Evolutionary conservation across 2,888 invertebrate species (phyloP).

Genomic region (Morpho deidamia): DNA sequence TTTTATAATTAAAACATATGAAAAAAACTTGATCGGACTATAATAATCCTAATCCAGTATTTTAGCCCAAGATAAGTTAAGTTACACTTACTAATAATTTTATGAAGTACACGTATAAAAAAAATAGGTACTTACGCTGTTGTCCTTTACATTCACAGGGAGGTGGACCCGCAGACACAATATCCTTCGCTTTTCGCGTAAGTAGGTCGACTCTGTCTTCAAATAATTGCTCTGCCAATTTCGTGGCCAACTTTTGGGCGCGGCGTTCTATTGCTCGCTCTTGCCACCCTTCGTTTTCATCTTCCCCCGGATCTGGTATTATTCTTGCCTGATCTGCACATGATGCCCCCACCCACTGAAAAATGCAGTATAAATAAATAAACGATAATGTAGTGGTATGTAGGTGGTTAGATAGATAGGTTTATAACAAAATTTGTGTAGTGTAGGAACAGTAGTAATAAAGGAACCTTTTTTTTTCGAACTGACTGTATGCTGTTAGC

Average conservation of each 20-base stretch:
- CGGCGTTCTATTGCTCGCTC: constrained; percentile 45
- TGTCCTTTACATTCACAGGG: constrained; percentile 46
- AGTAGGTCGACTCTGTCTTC: constrained; percentile 46
- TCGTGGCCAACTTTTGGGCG: constrained; percentile 48
- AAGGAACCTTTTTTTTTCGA: no score
- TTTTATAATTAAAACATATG: no score
- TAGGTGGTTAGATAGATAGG: no score
- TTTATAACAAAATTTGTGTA: no score
- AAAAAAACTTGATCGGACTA: no score
- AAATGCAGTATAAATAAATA: not conserved
- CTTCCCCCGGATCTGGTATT: constrained; percentile 31
- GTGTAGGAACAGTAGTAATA: no score
- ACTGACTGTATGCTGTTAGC: no score
- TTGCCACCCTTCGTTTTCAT: constrained; percentile 40
- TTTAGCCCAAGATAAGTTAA: no score
- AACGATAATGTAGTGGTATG: no score
- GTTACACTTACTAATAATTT: no score
- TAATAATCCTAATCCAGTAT: no score
- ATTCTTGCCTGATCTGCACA: constrained; percentile 45
- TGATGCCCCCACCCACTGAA: constrained; percentile 56
- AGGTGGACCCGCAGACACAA: constrained; percentile 37
- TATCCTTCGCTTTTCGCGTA: constrained; percentile 42
- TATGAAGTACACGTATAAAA: no score
- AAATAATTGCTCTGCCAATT: constrained; percentile 55
- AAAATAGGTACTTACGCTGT: not conserved